Percentiles rank a stretch among this genome's conserved stretches.
Evolutionary conservation across 1,140 invertebrate genomes (phyloP).

Genomic region (Meloidogyne exigua): DNA sequence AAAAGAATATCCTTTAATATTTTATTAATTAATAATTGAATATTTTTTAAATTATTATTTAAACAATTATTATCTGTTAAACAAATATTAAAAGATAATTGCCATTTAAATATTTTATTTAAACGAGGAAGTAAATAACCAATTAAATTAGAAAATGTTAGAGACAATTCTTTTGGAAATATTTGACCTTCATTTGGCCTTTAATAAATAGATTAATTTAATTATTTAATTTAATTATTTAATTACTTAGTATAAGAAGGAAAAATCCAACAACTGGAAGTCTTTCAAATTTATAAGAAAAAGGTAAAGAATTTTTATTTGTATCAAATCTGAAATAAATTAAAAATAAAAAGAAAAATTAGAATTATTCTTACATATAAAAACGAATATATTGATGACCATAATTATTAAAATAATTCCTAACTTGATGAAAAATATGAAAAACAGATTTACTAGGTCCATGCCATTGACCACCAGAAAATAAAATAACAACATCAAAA

Average conservation of each 20-base stretch:
- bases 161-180: constrained; percentile 2
- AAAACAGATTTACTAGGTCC: constrained; percentile 3
- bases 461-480: constrained; percentile 22
- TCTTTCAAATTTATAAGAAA: constrained; percentile 2
- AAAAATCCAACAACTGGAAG: constrained; percentile 25
- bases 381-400: constrained; percentile 6
- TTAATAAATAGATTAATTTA: background rate
- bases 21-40: constrained; percentile 2
- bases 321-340: constrained; percentile 7
- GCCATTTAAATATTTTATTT: background rate
- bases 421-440: constrained; percentile 16
- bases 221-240: background rate
- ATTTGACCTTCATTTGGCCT: background rate
- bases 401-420: constrained; percentile 14
- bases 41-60: background rate
- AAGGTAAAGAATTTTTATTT: constrained; percentile 9
- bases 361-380: background rate
- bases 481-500: constrained; percentile 16
- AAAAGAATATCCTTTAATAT: background rate
- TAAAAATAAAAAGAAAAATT: too few species aligned
- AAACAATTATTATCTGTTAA: constrained; percentile 11
- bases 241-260: background rate
- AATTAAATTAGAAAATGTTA: constrained; percentile 23
- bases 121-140: constrained; percentile 22
- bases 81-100: constrained; percentile 10